Conservation (phyloP, 2,797 vertebrate species). For the Amblyraja radiata region DNA sequence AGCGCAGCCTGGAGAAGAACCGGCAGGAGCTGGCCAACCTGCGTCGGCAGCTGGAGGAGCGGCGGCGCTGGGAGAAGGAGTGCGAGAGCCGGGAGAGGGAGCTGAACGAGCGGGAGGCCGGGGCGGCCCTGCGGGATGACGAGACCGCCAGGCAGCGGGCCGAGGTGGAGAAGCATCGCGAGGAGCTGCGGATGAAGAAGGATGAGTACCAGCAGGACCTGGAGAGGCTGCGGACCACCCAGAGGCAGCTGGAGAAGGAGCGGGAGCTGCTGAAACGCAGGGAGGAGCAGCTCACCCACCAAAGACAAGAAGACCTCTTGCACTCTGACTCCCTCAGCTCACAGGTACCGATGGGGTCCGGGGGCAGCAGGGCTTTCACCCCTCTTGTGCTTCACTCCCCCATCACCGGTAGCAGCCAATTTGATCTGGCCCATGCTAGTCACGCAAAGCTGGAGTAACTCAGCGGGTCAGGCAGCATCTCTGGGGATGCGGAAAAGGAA, state of each 20-base stretch:
- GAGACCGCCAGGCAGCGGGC: slow-evolving; percentile 54
- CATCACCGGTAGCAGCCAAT: too few species aligned
- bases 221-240: slow-evolving; percentile 72
- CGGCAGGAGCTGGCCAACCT: slow-evolving; percentile 84
- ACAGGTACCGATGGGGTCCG: not conserved
- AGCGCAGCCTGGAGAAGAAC: slow-evolving; percentile 90
- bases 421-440: too few species aligned
- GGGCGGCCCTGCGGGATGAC: slow-evolving; percentile 63
- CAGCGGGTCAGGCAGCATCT: too few species aligned
- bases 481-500: too few species aligned
- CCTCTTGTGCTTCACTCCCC: too few species aligned
- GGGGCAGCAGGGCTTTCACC: too few species aligned
- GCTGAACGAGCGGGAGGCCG: slow-evolving; percentile 64
- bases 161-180: slow-evolving; percentile 64
- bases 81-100: slow-evolving; percentile 74
- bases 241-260: slow-evolving; percentile 81
- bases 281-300: slow-evolving; percentile 52
- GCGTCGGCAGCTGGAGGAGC: slow-evolving; percentile 82
- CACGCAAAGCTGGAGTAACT: too few species aligned
- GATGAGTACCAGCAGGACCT: slow-evolving; percentile 78
- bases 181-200: slow-evolving; percentile 69
- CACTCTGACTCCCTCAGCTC: slow-evolving; percentile 26
- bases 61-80: slow-evolving; percentile 64
- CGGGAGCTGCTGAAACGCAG: slow-evolving; percentile 65
- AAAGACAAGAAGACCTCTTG: not conserved